Base-by-base conservation (phyloP, 2,113 vertebrate genomes). In the Myiozetetes cayanensis region DNA sequence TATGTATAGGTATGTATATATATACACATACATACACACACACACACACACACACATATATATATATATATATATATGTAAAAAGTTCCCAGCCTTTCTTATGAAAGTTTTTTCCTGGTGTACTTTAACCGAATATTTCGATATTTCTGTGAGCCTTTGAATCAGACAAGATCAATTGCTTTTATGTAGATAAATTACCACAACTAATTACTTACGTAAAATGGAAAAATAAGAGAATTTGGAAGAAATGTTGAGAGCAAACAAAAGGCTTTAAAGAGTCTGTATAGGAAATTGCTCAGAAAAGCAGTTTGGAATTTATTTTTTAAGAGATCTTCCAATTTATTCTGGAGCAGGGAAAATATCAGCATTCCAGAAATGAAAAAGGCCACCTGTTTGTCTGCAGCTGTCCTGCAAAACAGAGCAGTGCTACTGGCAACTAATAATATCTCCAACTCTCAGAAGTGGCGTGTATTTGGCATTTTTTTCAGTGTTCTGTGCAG, bases 331-430 rank as follows among this genome's bases (percentile, higher is more conserved):
- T 83, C 24, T 85, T 78, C 12, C 62, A 43, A 33, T 90, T 87
- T 65, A 85, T 95, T 78, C 66, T 87, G 75, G 56, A 94, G 31
- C 27, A 66, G 78, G 52, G 93, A 81, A 92, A 96, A 97, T 88
- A 86, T 78, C 75, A 61, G 25, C 72, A 37, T 95, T 94, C 89
- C 85, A 87, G 72, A 85, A 91, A 83, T 66, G 46, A 89, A 92
- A 83, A 86, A 77, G 14, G 49, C 91, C 95, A 94, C 93, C 90
- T 96, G 93, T 96, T 93, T 91, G 72, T 59, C 47, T 63, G 76
- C 94, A 96, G 94, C 95, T 96, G 94, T 96, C 75, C 79, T 63
- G 41, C 73, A 59, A 86, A 95, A 77, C 67, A 63, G 43, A 9
- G 2, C 30, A 8, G 75, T 44, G 63, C 87, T 80, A n/a, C 85